A percentile compares a stretch with the other conserved stretches of the same genome.
Conservation (phyloP, 2,888 invertebrate species). For the Noctua fimbriata region DNA sequence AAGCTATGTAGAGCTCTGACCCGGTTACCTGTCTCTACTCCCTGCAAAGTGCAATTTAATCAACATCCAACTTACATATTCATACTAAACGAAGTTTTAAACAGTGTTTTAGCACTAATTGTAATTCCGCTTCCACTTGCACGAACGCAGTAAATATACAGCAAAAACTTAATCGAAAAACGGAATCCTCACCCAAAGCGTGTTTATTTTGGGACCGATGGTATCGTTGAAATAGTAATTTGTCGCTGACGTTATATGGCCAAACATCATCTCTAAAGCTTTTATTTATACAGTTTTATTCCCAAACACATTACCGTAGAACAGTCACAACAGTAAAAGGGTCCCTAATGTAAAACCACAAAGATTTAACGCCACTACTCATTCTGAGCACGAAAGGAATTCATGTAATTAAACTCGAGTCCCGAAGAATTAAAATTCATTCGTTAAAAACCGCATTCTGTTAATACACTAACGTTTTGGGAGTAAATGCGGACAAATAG, state of each 20-base stretch:
- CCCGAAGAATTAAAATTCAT: conserved; percentile 60
- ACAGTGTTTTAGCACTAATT: conserved; percentile 42
- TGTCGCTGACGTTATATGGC: conserved; percentile 27
- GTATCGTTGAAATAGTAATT: conserved; percentile 47
- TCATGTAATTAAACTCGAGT: conserved; percentile 64
- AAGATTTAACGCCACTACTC: conserved; percentile 64
- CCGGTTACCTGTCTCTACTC: conserved; percentile 40
- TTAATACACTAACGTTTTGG: conserved; percentile 53
- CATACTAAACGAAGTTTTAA: conserved; percentile 40
- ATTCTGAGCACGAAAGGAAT: conserved; percentile 61
- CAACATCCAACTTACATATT: conserved; percentile 49
- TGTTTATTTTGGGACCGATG: conserved; percentile 48
- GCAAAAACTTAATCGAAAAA: conserved; percentile 47
- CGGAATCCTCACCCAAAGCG: conserved; percentile 25
- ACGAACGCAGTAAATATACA: conserved; percentile 29
- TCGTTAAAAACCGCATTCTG: conserved; percentile 56
- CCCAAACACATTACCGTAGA: conserved; percentile 41
- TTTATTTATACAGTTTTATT: conserved; percentile 47
- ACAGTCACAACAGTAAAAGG: conserved; percentile 54
- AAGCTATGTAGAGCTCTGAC: conserved; percentile 32
- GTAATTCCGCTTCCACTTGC: conserved; percentile 22
- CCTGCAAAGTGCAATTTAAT: conserved; percentile 53
- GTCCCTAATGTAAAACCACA: conserved; percentile 60
- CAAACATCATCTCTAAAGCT: conserved; percentile 24
- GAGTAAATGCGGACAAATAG: conserved; percentile 18